Evolutionary conservation across 2,113 vertebrate species (phyloP).

Genomic region (Clarias gariepinus): DNA sequence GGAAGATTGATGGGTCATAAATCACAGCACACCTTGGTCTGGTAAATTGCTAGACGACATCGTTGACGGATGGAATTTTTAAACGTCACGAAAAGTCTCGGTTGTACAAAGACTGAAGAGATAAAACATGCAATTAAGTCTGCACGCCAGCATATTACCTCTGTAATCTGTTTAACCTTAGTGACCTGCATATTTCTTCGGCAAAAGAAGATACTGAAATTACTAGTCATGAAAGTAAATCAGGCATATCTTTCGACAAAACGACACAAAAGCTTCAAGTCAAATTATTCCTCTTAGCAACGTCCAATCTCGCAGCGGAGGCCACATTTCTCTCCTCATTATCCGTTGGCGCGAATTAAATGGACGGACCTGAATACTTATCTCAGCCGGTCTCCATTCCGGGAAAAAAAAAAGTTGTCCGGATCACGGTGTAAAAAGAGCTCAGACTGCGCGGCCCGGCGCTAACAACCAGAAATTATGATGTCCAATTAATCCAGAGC

Average conservation of each 20-base stretch:
- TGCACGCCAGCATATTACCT: slow-evolving; percentile 27
- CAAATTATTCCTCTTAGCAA: slow-evolving; percentile 33
- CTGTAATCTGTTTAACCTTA: slow-evolving; percentile 63
- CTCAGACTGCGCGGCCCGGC: slow-evolving; percentile 32
- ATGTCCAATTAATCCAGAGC: slow-evolving; percentile 45
- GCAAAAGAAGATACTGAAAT: slow-evolving; percentile 64
- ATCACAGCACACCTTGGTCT: background rate
- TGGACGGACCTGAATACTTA: slow-evolving; percentile 28
- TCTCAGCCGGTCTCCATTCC: slow-evolving; percentile 41
- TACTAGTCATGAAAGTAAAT: slow-evolving; percentile 60
- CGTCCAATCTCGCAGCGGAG: slow-evolving; percentile 27
- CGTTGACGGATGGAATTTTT: slow-evolving; percentile 36
- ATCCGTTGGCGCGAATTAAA: slow-evolving; percentile 38
- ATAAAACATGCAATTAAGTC: slow-evolving; percentile 71
- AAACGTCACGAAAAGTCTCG: slow-evolving; percentile 51
- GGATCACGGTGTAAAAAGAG: slow-evolving; percentile 34
- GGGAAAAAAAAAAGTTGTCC: slow-evolving; percentile 39
- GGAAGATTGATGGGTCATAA: slow-evolving; percentile 62
- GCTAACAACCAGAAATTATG: slow-evolving; percentile 56
- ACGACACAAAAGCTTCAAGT: slow-evolving; percentile 20
- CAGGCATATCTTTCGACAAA: slow-evolving; percentile 58
- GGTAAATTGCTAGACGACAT: slow-evolving; percentile 38
- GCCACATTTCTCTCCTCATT: slow-evolving; percentile 35
- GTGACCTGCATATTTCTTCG: slow-evolving; percentile 57
- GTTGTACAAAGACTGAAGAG: slow-evolving; percentile 57